A percentile compares a stretch with the other conserved stretches of the same genome.
phyloP scores from a whole-genome alignment of 30 jellyfish, hydroid and myxozoan genomes.

The Aurelia aurita complex sp. Pacific region DNA sequence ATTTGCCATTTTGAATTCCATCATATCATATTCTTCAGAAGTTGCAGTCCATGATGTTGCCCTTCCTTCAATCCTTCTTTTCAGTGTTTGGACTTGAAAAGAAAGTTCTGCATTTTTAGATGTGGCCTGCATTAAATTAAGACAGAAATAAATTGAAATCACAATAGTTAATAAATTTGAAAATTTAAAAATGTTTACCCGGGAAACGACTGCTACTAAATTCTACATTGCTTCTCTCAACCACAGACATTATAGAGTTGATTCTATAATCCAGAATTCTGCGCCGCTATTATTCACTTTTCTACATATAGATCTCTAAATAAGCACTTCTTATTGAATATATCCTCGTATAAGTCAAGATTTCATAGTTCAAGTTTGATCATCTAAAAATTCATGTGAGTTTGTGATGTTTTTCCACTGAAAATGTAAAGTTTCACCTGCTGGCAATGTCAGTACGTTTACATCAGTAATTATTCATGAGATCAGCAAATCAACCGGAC shows the following conservation, averaged over 20 bases:
- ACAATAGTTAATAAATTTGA: neutral
- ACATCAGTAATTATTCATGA: constrained; percentile 48
- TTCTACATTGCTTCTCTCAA: neutral
- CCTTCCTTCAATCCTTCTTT: constrained; percentile 90
- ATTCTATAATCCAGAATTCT: too few species aligned
- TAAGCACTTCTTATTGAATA: too few species aligned
- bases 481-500: neutral
- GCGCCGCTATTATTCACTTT: too few species aligned
- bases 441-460: constrained; percentile 13
- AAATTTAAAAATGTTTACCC: constrained; percentile 1
- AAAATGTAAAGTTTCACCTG: constrained; percentile 8
- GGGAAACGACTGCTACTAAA: constrained; percentile 52
- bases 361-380: too few species aligned
- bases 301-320: too few species aligned
- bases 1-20: constrained; percentile 44
- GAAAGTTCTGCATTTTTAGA: constrained; percentile 80
- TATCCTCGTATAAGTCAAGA: too few species aligned
- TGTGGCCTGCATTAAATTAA: constrained; percentile 54
- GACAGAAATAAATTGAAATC: neutral
- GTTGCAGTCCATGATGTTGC: constrained; percentile 12
- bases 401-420: too few species aligned
- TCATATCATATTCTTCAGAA: constrained; percentile 24
- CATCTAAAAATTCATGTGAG: too few species aligned
- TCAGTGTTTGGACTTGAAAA: constrained; percentile 89
- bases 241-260: constrained; percentile 19